Conservation (phyloP, 1,140 invertebrate species). For the Uloborus diversus region DNA sequence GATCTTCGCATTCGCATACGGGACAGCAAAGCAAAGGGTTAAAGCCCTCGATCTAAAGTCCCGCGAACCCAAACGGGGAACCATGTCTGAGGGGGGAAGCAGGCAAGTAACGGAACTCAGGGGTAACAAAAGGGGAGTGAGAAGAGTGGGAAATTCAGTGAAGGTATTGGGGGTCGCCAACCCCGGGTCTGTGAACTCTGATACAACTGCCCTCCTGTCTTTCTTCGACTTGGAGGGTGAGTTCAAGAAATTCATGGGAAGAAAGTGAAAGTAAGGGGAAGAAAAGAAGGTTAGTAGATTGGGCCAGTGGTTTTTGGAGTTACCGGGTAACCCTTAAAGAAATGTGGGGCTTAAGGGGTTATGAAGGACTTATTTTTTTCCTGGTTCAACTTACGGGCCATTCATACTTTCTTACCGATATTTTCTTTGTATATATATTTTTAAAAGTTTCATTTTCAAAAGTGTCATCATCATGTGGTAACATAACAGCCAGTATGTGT, state of each 20-base stretch:
- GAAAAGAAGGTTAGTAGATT: conserved; percentile 30
- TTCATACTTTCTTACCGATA: no score
- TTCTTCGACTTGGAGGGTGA: conserved; percentile 11
- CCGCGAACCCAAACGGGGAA: conserved; percentile 13
- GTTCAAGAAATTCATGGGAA: conserved; percentile 26
- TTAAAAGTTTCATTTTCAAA: no score
- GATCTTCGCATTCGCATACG: conserved; percentile 19
- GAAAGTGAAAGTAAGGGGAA: conserved; percentile 22
- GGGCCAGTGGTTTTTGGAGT: not conserved
- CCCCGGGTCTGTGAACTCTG: conserved; percentile 8
- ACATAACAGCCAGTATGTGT: no score
- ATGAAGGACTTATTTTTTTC: no score
- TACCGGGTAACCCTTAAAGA: no score
- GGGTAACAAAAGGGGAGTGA: conserved; percentile 33
- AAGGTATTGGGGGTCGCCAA: conserved; percentile 18
- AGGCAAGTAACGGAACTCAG: conserved; percentile 48
- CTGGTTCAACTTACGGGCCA: no score
- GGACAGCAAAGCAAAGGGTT: conserved; percentile 49
- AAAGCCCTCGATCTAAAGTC: conserved; percentile 18
- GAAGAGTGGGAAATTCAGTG: conserved; percentile 49
- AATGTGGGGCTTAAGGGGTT: no score
- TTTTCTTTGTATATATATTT: no score
- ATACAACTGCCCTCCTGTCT: conserved; percentile 22
- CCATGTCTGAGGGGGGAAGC: not conserved
- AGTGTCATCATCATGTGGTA: no score